These are phyloP conservation scores for Xestia rhomboidea DNA, from an alignment of 2,888 invertebrate species.

Conservation along the genomic window DNA sequence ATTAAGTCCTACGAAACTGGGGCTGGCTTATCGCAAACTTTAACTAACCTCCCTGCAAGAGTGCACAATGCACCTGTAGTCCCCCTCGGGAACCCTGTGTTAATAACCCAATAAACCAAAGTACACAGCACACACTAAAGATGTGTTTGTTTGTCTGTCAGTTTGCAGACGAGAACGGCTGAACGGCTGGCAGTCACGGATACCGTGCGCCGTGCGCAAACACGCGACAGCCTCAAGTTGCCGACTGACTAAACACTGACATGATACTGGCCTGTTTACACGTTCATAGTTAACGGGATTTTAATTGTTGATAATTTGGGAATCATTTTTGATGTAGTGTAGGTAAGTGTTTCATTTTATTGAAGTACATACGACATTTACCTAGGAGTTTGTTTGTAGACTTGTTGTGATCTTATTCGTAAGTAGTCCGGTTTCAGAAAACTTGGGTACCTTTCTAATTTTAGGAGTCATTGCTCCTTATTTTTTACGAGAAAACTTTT, in stretches of 20 bases:
- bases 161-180: conserved; percentile 32
- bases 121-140: conserved; percentile 30
- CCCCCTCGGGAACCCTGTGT: conserved; percentile 24
- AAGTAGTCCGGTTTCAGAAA: neutral
- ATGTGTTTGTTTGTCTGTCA: conserved; percentile 56
- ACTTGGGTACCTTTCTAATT: neutral
- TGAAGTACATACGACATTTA: neutral
- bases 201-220: conserved; percentile 36
- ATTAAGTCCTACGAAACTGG: neutral
- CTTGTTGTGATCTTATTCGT: no score
- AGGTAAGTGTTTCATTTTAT: neutral
- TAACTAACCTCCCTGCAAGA: neutral
- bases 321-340: neutral
- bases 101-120: conserved; percentile 40
- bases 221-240: conserved; percentile 33
- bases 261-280: conserved; percentile 41
- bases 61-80: conserved; percentile 14
- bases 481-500: neutral
- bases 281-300: conserved; percentile 21
- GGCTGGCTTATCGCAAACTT: neutral
- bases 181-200: conserved; percentile 45
- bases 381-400: neutral
- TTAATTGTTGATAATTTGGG: conserved; percentile 7
- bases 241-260: conserved; percentile 52
- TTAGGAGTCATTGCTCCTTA: neutral